phyloP scores from a whole-genome alignment of 2,797 vertebrate genomes.

The Cuniculus paca region DNA sequence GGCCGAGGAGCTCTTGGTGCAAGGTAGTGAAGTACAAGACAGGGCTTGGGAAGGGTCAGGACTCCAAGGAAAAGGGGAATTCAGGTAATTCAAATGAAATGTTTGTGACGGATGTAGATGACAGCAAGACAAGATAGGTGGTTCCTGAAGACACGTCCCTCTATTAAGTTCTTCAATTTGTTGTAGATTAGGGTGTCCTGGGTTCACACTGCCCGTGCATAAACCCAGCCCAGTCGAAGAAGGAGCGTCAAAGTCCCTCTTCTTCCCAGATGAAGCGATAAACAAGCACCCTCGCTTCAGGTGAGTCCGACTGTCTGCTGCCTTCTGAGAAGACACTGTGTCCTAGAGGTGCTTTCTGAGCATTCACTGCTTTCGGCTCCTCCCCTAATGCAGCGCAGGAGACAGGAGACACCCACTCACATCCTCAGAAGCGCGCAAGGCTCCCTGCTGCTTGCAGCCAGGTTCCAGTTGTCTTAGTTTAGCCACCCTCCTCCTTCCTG shows the following conservation, averaged over 20 bases:
- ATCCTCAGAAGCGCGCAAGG: background rate
- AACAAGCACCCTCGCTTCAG: slow-evolving; percentile 97
- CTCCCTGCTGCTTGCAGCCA: background rate
- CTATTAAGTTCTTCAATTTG: slow-evolving; percentile 70
- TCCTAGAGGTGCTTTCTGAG: background rate
- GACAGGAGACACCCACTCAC: too few relatives aligned
- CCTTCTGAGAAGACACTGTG: background rate
- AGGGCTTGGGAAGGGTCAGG: background rate
- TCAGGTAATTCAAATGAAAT: background rate
- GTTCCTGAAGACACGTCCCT: background rate
- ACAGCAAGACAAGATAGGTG: background rate
- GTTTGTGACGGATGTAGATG: background rate
- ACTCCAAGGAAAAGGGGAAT: background rate
- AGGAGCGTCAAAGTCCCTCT: slow-evolving; percentile 96
- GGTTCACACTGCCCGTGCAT: slow-evolving; percentile 95
- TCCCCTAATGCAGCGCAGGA: background rate
- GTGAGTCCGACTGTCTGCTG: slow-evolving; percentile 86
- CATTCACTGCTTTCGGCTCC: background rate
- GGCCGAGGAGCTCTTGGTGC: background rate
- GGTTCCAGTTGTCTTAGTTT: background rate
- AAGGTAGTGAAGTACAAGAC: background rate
- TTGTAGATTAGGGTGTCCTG: slow-evolving; percentile 95
- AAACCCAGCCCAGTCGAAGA: slow-evolving; percentile 94
- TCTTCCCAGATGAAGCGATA: slow-evolving; percentile 98
- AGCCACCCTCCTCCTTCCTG: background rate